Evolutionary conservation across 2,797 vertebrate species (phyloP).

Genomic region (Coluber constrictor): DNA sequence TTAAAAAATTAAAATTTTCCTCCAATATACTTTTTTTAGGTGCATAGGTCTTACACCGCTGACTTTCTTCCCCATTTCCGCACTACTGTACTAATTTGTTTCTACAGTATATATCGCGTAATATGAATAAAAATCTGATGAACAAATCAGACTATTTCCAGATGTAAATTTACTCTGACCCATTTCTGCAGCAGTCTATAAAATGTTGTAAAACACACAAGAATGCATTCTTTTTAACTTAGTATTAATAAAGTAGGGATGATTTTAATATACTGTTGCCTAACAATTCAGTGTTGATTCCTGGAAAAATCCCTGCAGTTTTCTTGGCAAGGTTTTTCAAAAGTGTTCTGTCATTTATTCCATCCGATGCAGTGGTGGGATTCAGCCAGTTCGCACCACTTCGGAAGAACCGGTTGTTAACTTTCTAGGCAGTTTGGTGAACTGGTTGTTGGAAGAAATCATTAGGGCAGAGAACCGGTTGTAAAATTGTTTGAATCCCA

Average conservation of each 20-base stretch:
- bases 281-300: not conserved
- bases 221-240: not conserved
- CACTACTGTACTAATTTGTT: not conserved
- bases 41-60: not conserved
- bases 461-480: too few relatives aligned
- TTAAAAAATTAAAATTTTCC: rapidly evolving
- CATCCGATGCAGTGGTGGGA: not conserved
- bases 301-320: not conserved
- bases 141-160: not conserved
- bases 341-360: not conserved
- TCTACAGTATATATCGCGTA: not conserved
- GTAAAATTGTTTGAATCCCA: too few relatives aligned
- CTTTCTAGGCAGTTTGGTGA: too few relatives aligned
- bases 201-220: not conserved
- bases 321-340: not conserved
- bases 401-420: too few relatives aligned
- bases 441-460: too few relatives aligned
- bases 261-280: not conserved
- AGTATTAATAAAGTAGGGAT: not conserved
- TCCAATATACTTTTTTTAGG: not conserved
- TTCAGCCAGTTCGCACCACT: too few relatives aligned
- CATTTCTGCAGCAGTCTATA: not conserved
- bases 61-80: rapidly evolving
- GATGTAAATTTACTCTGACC: not conserved
- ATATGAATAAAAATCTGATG: not conserved